Conservation (phyloP, 2,888 invertebrate species). For the Chrysina gloriosa region DNA sequence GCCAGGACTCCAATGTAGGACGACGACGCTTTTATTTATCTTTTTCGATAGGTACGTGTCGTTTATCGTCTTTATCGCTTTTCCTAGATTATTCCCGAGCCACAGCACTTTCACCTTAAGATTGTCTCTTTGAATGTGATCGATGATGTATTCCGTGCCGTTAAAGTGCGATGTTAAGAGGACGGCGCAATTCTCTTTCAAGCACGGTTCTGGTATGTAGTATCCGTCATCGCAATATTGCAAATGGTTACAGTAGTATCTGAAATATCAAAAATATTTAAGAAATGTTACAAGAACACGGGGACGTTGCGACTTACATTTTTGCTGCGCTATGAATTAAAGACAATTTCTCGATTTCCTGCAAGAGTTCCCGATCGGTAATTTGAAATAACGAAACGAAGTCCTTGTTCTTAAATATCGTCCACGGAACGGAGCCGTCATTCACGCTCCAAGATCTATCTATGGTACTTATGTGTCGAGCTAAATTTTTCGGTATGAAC, state of each 20-base stretch:
- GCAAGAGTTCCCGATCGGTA: constrained; percentile 55
- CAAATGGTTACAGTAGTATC: constrained; percentile 66
- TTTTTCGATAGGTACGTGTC: constrained; percentile 54
- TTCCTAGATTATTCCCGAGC: constrained; percentile 72
- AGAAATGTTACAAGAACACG: no score
- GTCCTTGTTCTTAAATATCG: constrained; percentile 65
- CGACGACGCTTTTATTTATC: constrained; percentile 65
- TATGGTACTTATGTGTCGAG: constrained; percentile 50
- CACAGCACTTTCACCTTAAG: constrained; percentile 76
- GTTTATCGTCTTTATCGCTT: constrained; percentile 62
- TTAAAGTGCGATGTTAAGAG: constrained; percentile 67
- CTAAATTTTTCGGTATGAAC: constrained; percentile 70
- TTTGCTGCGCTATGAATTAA: neutral
- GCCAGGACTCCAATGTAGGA: constrained; percentile 78
- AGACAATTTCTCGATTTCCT: constrained; percentile 49
- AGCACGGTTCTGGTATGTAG: constrained; percentile 71
- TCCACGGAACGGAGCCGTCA: constrained; percentile 66
- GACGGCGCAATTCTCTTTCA: constrained; percentile 62
- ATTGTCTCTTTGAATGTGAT: constrained; percentile 71
- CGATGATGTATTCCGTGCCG: constrained; percentile 68
- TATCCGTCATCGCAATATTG: constrained; percentile 68
- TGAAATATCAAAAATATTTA: no score
- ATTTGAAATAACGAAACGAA: constrained; percentile 67
- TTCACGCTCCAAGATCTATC: constrained; percentile 56
- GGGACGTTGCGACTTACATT: constrained; percentile 29